phyloP scores from a whole-genome alignment of 2,888 invertebrate species.

The Tupiocoris notatus region DNA sequence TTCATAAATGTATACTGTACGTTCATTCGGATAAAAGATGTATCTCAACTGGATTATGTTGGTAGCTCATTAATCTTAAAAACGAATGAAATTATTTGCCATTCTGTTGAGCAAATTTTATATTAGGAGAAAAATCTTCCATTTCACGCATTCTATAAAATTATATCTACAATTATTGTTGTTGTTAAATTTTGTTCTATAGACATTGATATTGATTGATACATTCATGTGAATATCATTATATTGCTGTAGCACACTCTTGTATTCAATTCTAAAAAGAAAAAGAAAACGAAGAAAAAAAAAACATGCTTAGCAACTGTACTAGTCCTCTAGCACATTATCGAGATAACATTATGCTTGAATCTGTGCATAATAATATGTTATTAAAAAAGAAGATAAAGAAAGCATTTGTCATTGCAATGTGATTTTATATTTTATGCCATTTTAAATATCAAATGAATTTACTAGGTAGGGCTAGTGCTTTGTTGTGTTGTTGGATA shows the following conservation, averaged over 20 bases:
- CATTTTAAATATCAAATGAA: conserved; percentile 38
- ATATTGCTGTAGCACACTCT: conserved; percentile 32
- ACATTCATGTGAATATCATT: conserved; percentile 19
- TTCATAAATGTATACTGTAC: conserved; percentile 12
- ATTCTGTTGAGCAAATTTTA: conserved; percentile 35
- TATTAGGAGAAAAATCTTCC: conserved; percentile 23
- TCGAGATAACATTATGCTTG: conserved; percentile 28
- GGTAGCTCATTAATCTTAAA: conserved; percentile 31
- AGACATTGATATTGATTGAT: conserved; percentile 17
- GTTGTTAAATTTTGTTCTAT: conserved; percentile 30
- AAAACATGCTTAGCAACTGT: conserved; percentile 40
- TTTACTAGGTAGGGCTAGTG: conserved; percentile 35
- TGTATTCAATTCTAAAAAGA: conserved; percentile 24
- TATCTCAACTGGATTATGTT: conserved; percentile 26
- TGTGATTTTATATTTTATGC: conserved; percentile 41
- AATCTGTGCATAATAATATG: conserved; percentile 26
- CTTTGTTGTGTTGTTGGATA: conserved; percentile 17
- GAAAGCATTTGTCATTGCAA: conserved; percentile 29
- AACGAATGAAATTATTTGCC: too few relatives aligned
- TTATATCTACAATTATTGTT: conserved; percentile 22
- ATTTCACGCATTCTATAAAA: conserved; percentile 35
- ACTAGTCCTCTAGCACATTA: conserved; percentile 43
- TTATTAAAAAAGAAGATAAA: conserved; percentile 9
- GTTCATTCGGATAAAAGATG: too few relatives aligned
- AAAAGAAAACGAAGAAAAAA: too few relatives aligned